A percentile compares a stretch with the other conserved stretches of the same genome.
Evolutionary conservation across 1,140 invertebrate genomes (phyloP).

Genomic region (Aphelinus certus): DNA sequence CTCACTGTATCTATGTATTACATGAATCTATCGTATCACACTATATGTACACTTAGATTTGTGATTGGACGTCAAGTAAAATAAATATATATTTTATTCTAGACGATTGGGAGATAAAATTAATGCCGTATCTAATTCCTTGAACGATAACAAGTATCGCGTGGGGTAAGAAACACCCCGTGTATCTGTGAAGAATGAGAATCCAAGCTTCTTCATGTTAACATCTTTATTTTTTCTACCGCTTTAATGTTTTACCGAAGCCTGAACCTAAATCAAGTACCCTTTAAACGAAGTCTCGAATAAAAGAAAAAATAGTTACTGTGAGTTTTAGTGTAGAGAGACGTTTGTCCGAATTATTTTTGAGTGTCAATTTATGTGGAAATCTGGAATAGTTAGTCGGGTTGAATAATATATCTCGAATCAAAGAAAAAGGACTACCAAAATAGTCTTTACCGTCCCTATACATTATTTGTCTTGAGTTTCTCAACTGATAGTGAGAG

Average conservation of each 20-base stretch:
- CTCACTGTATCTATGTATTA: not conserved
- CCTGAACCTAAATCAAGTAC: constrained; percentile 18
- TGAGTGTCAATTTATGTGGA: constrained; percentile 5
- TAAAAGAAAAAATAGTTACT: not conserved
- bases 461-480: too few relatives aligned
- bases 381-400: not conserved
- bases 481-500: too few relatives aligned
- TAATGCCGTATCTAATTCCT: constrained; percentile 36
- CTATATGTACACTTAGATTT: not conserved
- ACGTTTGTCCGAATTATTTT: constrained; percentile 5
- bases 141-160: constrained; percentile 42
- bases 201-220: constrained; percentile 33
- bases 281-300: constrained; percentile 15
- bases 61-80: not conserved
- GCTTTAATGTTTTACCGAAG: constrained; percentile 30
- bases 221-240: constrained; percentile 18
- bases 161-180: constrained; percentile 40
- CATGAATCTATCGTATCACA: not conserved
- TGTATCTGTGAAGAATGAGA: constrained; percentile 23
- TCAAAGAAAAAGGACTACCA: not conserved
- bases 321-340: constrained; percentile 14
- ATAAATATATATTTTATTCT: constrained; percentile 30
- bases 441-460: too few relatives aligned
- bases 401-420: not conserved
- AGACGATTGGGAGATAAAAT: constrained; percentile 42